Base-by-base conservation (phyloP, 1,140 invertebrate species). In the Sesamia nonagrioides region DNA sequence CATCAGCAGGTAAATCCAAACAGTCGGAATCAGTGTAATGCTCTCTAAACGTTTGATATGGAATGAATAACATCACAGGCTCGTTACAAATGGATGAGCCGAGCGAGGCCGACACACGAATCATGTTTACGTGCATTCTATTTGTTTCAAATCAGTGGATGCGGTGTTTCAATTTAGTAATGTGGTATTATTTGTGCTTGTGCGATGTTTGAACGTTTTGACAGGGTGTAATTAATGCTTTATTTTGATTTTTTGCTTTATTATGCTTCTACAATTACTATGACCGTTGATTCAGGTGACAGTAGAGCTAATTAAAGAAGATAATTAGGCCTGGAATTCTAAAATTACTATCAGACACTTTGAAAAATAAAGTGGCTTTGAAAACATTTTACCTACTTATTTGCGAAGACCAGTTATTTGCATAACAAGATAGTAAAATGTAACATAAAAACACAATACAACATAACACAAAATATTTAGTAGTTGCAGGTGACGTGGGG, bases 11-110 rank as follows among this genome's bases (percentile, higher is more conserved):
- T 86, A 86, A 84, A 88, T 87, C 82, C 78, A 75, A 78, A 86
- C 78, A 80, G 79, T 77, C 79, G 81, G 84, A 88, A 91, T 90
- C 87, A 84, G 77, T 87, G 85, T 89, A 86, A 89, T 91, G 90
- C 88, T 90, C 86, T 89, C 86, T 90, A 91, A 93, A 92, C 89
- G 90, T 92, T 94, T 94, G 92, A 94, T 94, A 92, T 88, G 84
- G 81, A 87, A 88, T 89, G 88, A 92, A 91, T 92, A 93, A 93
- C 90, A 94, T 92, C 91, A 92, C 79, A 92, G 88, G 92, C 79
- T 80, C 85, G 85, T 84, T 86, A 89, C 91, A 88, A 91, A 86
- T 91, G 92, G 88, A 90, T 92, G 90, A 92, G 77, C 82, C 86
- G 83, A 77, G 52, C 79, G 69, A 75, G 69, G 50, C 83, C 54